Conservation (phyloP, 2,113 vertebrate genomes). For the Clinocottus analis region DNA sequence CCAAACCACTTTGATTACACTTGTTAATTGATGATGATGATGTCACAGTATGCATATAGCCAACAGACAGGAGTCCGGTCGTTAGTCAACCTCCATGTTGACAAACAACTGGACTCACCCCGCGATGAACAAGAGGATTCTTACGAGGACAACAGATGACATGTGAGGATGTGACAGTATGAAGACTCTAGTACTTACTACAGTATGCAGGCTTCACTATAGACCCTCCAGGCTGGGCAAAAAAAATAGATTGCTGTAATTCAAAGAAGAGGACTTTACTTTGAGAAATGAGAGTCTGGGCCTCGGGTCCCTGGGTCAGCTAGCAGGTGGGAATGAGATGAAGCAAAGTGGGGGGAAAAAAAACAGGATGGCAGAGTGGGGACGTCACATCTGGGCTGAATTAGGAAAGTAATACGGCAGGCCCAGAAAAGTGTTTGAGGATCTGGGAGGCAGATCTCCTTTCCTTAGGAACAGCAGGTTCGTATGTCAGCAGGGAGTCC, state of each 20-base stretch:
- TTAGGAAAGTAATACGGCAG: conserved; percentile 80
- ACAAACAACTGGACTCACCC: too few species aligned
- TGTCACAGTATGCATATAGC: conserved; percentile 5
- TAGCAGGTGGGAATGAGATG: conserved; percentile 85
- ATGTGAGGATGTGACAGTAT: conserved; percentile 62
- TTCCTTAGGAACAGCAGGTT: conserved; percentile 83
- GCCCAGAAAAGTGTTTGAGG: conserved; percentile 77
- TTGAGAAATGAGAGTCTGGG: conserved; percentile 78
- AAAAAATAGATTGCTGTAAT: conserved; percentile 56
- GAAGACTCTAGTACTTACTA: conserved; percentile 64
- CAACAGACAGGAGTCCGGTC: conserved; percentile 33
- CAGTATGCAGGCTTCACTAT: conserved; percentile 60
- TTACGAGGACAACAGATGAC: conserved; percentile 70
- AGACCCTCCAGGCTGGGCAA: conserved; percentile 70
- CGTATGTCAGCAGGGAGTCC: conserved; percentile 80
- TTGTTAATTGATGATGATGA: not conserved
- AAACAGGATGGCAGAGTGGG: conserved; percentile 65
- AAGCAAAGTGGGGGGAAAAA: conserved; percentile 60
- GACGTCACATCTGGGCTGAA: conserved; percentile 83
- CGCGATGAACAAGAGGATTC: conserved; percentile 60
- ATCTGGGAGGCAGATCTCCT: conserved; percentile 82
- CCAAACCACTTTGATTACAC: not conserved
- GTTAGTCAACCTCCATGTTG: too few species aligned
- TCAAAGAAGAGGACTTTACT: conserved; percentile 81
- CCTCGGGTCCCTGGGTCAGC: conserved; percentile 76